A percentile compares a stretch with the other conserved stretches of the same genome.
These are phyloP conservation scores for Caiman crocodilus DNA, from an alignment of 2,797 vertebrate genomes.

Conservation along the genomic window DNA sequence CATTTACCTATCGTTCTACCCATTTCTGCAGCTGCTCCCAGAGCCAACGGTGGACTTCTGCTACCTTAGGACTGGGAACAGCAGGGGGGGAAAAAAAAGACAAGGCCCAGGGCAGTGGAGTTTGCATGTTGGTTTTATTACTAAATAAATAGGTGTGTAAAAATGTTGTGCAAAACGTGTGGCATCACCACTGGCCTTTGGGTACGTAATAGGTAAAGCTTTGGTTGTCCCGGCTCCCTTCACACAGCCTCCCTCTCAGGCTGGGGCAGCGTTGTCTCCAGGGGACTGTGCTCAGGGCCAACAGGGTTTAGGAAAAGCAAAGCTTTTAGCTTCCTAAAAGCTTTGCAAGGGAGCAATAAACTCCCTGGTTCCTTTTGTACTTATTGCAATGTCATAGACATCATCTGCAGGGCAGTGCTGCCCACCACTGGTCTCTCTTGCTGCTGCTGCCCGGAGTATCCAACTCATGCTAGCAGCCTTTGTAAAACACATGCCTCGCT, in stretches of 20 bases:
- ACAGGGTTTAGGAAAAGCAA: background rate
- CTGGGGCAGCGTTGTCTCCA: background rate
- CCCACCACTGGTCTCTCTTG: background rate
- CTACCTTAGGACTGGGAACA: no score
- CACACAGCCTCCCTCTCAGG: background rate
- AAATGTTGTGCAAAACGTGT: background rate
- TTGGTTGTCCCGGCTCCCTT: background rate
- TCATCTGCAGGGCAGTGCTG: background rate
- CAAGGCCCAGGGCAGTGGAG: no score
- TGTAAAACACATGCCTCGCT: background rate
- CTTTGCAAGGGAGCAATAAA: background rate
- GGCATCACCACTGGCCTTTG: background rate
- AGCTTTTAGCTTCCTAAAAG: background rate
- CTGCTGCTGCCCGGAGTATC: background rate
- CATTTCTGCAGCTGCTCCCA: no score
- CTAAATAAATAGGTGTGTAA: slow-evolving; percentile 18
- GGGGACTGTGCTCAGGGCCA: no score
- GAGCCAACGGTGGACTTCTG: no score
- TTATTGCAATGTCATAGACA: background rate
- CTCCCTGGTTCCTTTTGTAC: background rate
- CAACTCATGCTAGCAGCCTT: background rate
- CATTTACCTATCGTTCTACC: no score
- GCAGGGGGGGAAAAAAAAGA: no score
- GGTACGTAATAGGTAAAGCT: no score
- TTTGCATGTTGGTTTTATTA: background rate